Percentiles rank a stretch among this genome's conserved stretches.
phyloP scores from a whole-genome alignment of 1,140 invertebrate species.

The Coenobita brevimanus region DNA sequence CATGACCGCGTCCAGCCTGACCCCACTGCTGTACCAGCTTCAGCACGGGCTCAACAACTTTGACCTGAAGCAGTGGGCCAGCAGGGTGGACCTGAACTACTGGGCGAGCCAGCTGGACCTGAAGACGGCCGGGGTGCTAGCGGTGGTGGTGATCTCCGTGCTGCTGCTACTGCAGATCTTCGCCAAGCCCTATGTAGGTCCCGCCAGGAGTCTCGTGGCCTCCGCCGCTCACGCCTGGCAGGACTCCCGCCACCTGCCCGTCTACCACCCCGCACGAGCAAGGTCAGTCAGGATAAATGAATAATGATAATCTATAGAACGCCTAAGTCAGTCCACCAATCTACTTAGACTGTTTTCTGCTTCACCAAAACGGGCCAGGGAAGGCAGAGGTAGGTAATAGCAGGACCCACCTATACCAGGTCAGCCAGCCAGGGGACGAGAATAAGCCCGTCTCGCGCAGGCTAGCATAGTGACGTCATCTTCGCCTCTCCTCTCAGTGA shows the following conservation, averaged over 20 bases:
- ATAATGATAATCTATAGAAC: too few species aligned
- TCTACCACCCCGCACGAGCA: background rate
- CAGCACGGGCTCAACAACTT: constrained; percentile 16
- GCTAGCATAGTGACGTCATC: too few species aligned
- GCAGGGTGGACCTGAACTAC: too few species aligned
- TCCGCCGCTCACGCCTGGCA: constrained; percentile 36
- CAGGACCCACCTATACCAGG: too few species aligned
- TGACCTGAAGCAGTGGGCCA: constrained; percentile 21
- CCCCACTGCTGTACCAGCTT: constrained; percentile 27
- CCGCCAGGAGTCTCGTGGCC: constrained; percentile 35
- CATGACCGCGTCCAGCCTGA: constrained; percentile 19
- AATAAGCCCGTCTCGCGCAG: too few species aligned
- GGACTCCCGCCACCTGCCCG: background rate
- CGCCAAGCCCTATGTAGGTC: constrained; percentile 7
- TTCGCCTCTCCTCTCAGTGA: too few species aligned
- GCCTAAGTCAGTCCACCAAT: background rate
- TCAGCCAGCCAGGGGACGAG: too few species aligned
- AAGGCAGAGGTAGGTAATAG: too few species aligned
- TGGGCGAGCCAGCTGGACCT: constrained; percentile 21
- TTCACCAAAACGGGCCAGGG: too few species aligned
- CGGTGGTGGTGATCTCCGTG: constrained; percentile 4
- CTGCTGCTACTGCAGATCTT: constrained; percentile 31
- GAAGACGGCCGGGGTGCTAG: constrained; percentile 2
- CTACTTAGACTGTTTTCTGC: too few species aligned
- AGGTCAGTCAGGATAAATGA: too few species aligned